Conservation (phyloP, 2,113 vertebrate genomes). For the Sardina pilchardus region DNA sequence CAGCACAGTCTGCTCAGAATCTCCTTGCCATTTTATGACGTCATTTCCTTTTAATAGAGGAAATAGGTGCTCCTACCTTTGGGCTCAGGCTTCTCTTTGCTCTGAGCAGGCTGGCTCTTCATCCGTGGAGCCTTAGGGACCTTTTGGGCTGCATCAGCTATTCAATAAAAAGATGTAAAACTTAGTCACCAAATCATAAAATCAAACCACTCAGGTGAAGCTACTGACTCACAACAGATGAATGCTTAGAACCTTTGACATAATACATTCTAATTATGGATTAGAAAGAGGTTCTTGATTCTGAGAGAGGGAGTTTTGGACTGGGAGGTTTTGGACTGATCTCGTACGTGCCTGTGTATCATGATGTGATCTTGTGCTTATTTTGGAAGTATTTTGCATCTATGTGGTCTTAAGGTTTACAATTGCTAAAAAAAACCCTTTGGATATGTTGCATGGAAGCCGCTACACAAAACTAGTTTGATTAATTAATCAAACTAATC, state of each 20-base stretch:
- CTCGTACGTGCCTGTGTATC: not conserved
- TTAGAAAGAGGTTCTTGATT: no score
- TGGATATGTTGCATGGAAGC: no score
- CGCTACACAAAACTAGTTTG: no score
- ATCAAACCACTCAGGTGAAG: not conserved
- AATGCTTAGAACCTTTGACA: not conserved
- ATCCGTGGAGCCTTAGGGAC: not conserved
- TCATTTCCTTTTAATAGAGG: not conserved
- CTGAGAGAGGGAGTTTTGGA: no score
- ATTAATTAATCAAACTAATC: no score
- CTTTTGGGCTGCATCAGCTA: not conserved
- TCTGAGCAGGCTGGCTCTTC: not conserved
- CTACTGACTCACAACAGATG: not conserved
- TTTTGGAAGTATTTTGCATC: no score
- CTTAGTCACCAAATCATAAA: not conserved
- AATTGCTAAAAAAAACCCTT: no score
- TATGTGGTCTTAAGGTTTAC: no score
- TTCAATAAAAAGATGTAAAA: not conserved
- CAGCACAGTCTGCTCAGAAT: not conserved
- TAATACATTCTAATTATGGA: no score
- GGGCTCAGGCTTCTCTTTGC: slow-evolving; percentile 11
- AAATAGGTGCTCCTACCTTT: slow-evolving; percentile 29
- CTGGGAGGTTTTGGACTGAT: not conserved
- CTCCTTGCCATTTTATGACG: not conserved
- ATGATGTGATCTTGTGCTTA: no score